phyloP scores from a whole-genome alignment of 2,888 invertebrate species.

The Athetis lepigone region DNA sequence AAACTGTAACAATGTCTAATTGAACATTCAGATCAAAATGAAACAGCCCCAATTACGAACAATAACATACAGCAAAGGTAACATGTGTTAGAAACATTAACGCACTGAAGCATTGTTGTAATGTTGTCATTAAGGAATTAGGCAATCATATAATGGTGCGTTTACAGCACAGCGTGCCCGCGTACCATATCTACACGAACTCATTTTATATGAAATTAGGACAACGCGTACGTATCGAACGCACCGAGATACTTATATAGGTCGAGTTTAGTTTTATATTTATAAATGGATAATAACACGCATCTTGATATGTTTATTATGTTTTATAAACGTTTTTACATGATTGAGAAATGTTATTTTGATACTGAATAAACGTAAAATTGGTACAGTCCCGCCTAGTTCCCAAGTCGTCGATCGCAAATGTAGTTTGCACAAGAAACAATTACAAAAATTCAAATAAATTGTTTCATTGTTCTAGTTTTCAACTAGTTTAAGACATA shows the following conservation, averaged over 20 bases:
- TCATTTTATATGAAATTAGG: slow-evolving; percentile 75
- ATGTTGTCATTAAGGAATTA: slow-evolving; percentile 60
- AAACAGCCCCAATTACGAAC: slow-evolving; percentile 41
- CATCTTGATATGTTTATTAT: slow-evolving; percentile 71
- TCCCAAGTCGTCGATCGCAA: slow-evolving; percentile 9
- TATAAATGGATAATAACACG: slow-evolving; percentile 75
- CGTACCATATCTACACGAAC: slow-evolving; percentile 69
- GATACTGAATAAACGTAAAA: slow-evolving; percentile 46
- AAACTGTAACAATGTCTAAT: slow-evolving; percentile 46
- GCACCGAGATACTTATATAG: slow-evolving; percentile 72
- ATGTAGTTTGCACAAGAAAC: slow-evolving; percentile 21
- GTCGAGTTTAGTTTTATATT: slow-evolving; percentile 75
- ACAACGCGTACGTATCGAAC: slow-evolving; percentile 69
- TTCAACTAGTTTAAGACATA: slow-evolving; percentile 28
- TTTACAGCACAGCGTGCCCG: slow-evolving; percentile 45
- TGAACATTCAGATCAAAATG: slow-evolving; percentile 38
- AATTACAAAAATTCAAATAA: slow-evolving; percentile 35
- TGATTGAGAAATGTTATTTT: slow-evolving; percentile 66
- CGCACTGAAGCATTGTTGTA: slow-evolving; percentile 53
- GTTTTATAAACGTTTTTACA: slow-evolving; percentile 66
- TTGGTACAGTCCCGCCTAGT: slow-evolving; percentile 30
- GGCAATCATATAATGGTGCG: slow-evolving; percentile 58
- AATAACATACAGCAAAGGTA: slow-evolving; percentile 41
- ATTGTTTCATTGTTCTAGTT: slow-evolving; percentile 48
- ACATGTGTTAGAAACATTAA: slow-evolving; percentile 49